These are phyloP conservation scores for Patiria miniata DNA, from an alignment of 35 echinoderm and acorn worm genomes.

Conservation along the genomic window DNA sequence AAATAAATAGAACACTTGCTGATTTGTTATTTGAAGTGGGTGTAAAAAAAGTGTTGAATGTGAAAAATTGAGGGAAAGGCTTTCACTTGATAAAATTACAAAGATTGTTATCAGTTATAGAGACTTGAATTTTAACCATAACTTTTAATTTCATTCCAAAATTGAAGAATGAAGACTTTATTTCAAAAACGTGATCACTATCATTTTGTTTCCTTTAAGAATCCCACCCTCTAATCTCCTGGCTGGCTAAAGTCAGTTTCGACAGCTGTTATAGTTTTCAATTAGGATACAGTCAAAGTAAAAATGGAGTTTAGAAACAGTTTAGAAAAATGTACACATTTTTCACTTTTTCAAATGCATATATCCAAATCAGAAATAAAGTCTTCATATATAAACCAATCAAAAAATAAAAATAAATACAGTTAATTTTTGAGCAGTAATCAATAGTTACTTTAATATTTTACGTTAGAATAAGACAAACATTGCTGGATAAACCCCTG, in stretches of 20 bases:
- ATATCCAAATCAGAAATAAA: too few relatives aligned
- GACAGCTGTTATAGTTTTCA: not conserved
- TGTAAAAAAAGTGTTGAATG: not conserved
- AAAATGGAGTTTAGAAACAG: not conserved
- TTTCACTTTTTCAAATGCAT: too few relatives aligned
- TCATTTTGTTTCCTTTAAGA: not conserved
- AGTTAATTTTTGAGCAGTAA: too few relatives aligned
- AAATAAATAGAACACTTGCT: too few relatives aligned
- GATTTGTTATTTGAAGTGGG: not conserved
- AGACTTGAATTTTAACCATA: too few relatives aligned
- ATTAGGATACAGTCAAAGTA: not conserved
- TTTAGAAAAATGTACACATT: not conserved
- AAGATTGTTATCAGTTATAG: not conserved
- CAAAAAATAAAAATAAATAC: too few relatives aligned
- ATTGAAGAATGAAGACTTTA: not conserved
- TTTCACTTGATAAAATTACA: too few relatives aligned
- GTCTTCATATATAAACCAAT: too few relatives aligned
- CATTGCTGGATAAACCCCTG: too few relatives aligned
- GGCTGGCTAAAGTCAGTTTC: not conserved
- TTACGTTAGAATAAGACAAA: too few relatives aligned
- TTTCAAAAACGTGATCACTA: not conserved
- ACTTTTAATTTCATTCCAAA: too few relatives aligned
- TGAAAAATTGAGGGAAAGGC: not conserved
- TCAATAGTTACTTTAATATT: too few relatives aligned
- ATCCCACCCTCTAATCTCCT: not conserved